Base-by-base conservation (phyloP, 1,140 invertebrate species). In the Luehdorfia chinensis region DNA sequence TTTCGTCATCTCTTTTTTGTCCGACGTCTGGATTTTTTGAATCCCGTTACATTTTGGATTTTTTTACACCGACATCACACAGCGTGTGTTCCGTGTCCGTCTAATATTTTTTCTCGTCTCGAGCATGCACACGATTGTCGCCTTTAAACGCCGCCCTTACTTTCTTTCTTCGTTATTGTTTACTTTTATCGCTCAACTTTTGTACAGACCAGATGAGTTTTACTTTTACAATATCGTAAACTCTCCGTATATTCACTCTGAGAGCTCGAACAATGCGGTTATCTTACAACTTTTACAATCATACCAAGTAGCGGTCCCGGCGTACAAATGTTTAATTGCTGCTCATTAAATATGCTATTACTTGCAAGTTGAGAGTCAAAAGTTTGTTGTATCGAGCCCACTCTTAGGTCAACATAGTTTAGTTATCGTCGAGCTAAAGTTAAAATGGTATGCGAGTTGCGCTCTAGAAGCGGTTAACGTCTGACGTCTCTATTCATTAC, bases 401-500 rank as follows among this genome's bases (percentile, higher is more conserved):
- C 50, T 58, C 56, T 48, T 44, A 56, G 53, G 59, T 67, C 64
- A 60, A 58, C 58, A 71, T 71, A 73, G 71, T 77, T 74, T 55
- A 50, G 60, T 62, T 65, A 71, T 66, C 47, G 59, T 46, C 19
- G 50, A 46, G 47, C 43, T 27, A 48, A 71, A 81, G 60, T 78
- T 80, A 62, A 71, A 83, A 76, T 73, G 64, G 69, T 75, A 75
- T 68, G 67, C 60, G 66, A 79, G 72, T 68, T 76, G 77, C 66
- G 59, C 65, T 62, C 67, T 58, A 75, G 66, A 71, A 57, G 70
- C 61, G 76, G 74, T 79, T 75, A 75, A 50, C 60, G 65, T 50
- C 64, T 75, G 75, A 84, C 71, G 71, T 80, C 79, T 84, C 79
- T 75, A 84, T 84, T 80, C 83, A 81, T 86, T 84, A 86, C 73